Evolutionary conservation across 2,113 vertebrate species (phyloP), one percentile per base, ranked within the genome.

Genomic region (Sakesphorus luctuosus): DNA sequence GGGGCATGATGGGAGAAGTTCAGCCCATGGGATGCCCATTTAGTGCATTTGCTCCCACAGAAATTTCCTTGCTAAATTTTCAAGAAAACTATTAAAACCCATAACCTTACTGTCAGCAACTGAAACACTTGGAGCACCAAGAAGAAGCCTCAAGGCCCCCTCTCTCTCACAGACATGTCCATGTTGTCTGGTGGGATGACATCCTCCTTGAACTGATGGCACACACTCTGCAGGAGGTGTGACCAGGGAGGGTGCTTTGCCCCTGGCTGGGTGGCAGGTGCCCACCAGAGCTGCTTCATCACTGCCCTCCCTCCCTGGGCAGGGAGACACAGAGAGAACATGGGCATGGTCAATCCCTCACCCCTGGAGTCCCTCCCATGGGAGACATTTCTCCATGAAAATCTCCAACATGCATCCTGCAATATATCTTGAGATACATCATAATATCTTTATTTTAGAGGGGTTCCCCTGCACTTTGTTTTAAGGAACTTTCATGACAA

Each of bases 1-100:
- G 3, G 35, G 53, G 29, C 18, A 25, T 2, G 0, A 0, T 0
- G 9, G 29, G 49, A 23, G n/a, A 4, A 0, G 0, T 1, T 33
- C 43, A 67, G 18, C 63, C 62, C 67, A 6, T 0, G 3, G 50
- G 13, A 6, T 4, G 6, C 18, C 19, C 24, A 2, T 9, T 26
- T 0, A 5, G 8, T 6, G 63, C 28, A 21, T 77, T 58, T 66
- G n/a, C 16, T 66, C 50, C 36, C 33, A 33, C 23, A 20, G 65
- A 74, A 87, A 58, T 33, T 20, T 19, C 59, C 40, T 43, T 5
- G 3, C 35, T 26, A 18, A 4, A 26, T 7, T 9, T 35, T 16
- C 6, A 36, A 7, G 6, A 31, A 59, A 59, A 49, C 13, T 2
- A 53, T 31, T 19, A 2, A 36, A 71, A 63, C 47, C 7, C 1